Evolutionary conservation across 2,888 invertebrate genomes (phyloP).

Genomic region (Griposia aprilina): DNA sequence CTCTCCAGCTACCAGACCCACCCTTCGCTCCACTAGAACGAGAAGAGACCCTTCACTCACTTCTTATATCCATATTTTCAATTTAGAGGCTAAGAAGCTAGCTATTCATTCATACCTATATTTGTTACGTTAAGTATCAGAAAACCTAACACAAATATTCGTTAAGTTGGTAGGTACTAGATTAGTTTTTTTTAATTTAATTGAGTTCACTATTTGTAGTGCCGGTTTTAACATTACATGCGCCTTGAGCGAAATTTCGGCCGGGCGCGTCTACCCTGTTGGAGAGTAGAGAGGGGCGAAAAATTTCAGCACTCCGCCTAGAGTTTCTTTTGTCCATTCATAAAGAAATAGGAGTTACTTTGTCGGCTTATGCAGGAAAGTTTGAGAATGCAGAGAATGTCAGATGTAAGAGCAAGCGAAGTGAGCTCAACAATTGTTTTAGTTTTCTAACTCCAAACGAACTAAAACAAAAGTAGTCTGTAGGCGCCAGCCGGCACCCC

Average conservation of each 20-base stretch:
- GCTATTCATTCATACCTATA: neutral
- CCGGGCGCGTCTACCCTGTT: too few species aligned
- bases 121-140: neutral
- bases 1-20: neutral
- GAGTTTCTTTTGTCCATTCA: too few species aligned
- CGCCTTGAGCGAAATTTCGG: too few species aligned
- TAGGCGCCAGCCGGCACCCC: too few species aligned
- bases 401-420: too few species aligned
- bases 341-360: too few species aligned
- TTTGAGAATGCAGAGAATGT: too few species aligned
- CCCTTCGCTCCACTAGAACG: conserved; percentile 5
- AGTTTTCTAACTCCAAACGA: neutral
- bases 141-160: neutral
- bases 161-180: neutral
- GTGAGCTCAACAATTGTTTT: too few species aligned
- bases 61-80: conserved; percentile 32
- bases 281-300: too few species aligned
- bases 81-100: neutral
- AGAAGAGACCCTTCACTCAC: conserved; percentile 27
- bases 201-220: neutral
- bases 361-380: too few species aligned
- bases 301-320: too few species aligned
- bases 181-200: neutral
- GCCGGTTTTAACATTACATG: too few species aligned
- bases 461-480: neutral